Evolutionary conservation across 1,140 invertebrate genomes (phyloP).

Genomic region (Eriosoma lanigerum): DNA sequence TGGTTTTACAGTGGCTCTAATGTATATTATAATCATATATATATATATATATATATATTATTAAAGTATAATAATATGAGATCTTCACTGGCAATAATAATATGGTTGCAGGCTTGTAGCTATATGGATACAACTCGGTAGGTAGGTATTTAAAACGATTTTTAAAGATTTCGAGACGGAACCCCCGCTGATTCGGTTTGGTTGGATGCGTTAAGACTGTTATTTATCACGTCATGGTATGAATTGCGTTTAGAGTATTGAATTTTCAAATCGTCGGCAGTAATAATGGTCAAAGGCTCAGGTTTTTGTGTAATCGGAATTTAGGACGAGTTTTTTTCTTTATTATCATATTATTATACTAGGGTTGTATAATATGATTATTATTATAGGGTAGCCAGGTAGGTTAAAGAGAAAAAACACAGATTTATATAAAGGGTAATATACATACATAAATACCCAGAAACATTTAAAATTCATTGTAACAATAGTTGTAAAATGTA

Average conservation of each 20-base stretch:
- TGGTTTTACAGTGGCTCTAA: no score
- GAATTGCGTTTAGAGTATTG: slow-evolving; percentile 12
- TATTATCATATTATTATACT: not conserved
- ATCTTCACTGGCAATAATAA: no score
- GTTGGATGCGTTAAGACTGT: slow-evolving; percentile 3
- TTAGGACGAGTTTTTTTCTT: slow-evolving; percentile 19
- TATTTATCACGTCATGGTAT: slow-evolving; percentile 38
- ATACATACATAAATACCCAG: no score
- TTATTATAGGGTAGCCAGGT: not conserved
- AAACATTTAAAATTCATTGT: no score
- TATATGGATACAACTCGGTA: not conserved
- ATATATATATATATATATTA: no score
- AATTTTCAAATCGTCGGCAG: not conserved
- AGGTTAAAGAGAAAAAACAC: no score
- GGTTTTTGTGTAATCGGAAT: slow-evolving; percentile 30
- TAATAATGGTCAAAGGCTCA: not conserved
- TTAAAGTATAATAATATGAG: no score
- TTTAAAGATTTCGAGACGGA: not conserved
- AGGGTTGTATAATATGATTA: not conserved
- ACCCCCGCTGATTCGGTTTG: not conserved
- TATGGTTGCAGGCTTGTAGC: no score
- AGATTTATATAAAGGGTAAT: no score
- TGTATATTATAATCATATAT: no score
- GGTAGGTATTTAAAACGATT: slow-evolving; percentile 24
- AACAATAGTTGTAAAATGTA: no score